These are phyloP conservation scores for Sardinella longiceps DNA, from an alignment of 2,797 vertebrate genomes.

Conservation along the genomic window DNA sequence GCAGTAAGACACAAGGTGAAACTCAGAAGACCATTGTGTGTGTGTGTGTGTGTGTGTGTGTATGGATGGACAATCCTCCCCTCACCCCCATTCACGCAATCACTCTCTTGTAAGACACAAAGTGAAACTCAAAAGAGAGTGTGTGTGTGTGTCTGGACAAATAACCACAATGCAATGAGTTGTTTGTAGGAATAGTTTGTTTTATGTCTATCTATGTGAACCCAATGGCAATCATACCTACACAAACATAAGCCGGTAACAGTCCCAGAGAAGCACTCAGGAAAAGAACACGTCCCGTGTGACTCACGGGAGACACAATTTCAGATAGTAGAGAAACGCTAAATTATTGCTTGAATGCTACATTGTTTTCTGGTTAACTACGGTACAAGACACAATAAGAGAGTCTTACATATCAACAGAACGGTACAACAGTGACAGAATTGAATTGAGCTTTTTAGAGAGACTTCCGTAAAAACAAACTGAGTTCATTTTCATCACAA, in stretches of 20 bases:
- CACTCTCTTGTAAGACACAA: no score
- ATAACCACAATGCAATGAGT: slow-evolving; percentile 60
- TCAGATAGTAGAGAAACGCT: slow-evolving; percentile 71
- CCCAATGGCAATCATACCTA: slow-evolving; percentile 78
- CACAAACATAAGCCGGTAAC: slow-evolving; percentile 79
- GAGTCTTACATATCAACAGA: slow-evolving; percentile 75
- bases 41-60: no score
- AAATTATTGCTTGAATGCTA: slow-evolving; percentile 85
- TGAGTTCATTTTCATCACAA: slow-evolving; percentile 70
- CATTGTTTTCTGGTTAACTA: slow-evolving; percentile 76
- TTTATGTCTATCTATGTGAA: slow-evolving; percentile 70
- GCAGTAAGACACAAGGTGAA: no score
- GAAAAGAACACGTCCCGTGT: slow-evolving; percentile 76
- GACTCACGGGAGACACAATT: slow-evolving; percentile 72
- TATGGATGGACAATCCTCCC: no score
- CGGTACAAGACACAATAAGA: slow-evolving; percentile 79
- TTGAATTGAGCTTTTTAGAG: slow-evolving; percentile 71
- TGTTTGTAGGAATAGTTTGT: slow-evolving; percentile 76
- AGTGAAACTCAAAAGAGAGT: no score
- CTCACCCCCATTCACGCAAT: background rate
- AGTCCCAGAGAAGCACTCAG: slow-evolving; percentile 73
- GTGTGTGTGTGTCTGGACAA: slow-evolving; percentile 30
- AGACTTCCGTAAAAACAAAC: slow-evolving; percentile 65
- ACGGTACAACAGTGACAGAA: slow-evolving; percentile 75
- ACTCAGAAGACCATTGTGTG: no score